Evolutionary conservation across 35 echinoderm and acorn worm genomes (phyloP), one percentile per base, ranked within the genome.

Genomic region (Heliocidaris tuberculata): DNA sequence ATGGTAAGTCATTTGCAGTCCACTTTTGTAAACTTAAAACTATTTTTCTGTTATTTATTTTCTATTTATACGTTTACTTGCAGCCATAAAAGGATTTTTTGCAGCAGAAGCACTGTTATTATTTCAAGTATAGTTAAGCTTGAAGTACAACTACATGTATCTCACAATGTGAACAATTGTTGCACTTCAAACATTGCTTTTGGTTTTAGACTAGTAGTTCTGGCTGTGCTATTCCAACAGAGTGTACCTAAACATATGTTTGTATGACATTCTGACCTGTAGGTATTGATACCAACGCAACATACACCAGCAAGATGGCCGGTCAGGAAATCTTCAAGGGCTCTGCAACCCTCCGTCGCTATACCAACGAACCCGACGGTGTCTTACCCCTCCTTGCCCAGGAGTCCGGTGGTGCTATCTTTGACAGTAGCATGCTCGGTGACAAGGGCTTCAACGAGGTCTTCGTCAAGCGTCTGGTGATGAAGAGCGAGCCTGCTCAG

Each of bases 241-340:
- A 42, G 35, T 42, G 35, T 42, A 42, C 35, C 35, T 42, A 42
- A 0, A 42, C 35, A 42, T 42, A 42, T 42, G 35, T 42, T 42
- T 42, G 35, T 42, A 42, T 42, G 35, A 3, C 35, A 42, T 42
- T 42, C 35, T 78, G 65, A 6, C 32, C 31, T 19, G 32, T 59
- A 97, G 98, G 97, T 94, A 86, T 95, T 48, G 98, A 99, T 59
- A 49, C 78, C 13, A 85, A 21, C 6, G 90, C 88, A 2, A 96
- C 96, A 5, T 99, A 95, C 96, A 99, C 98, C 32, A 95, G 92
- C 93, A 99, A 99, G 85, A 92, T 96, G 47, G 60, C 93, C 30
- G 93, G 70, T 17, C 7, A 17, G 6, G 94, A 59, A 31, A 35
- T 35, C 59, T 94, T 97, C 52, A 95, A 96, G 48, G 98, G 97